Conservation (phyloP, 2,888 invertebrate genomes). For the Monochamus alternatus region DNA sequence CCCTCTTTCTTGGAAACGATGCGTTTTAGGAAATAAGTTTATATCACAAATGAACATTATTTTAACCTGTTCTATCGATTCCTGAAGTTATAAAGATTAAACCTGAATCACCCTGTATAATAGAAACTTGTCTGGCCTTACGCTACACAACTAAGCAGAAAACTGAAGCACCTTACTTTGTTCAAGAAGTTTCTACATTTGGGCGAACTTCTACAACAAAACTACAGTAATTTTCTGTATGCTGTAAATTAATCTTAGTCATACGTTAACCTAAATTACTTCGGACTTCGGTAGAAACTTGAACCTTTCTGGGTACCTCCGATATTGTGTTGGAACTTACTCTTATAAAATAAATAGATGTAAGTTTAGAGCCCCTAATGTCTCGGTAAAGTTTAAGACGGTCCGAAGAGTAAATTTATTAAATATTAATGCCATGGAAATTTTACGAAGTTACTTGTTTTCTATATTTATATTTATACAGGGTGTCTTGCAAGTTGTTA, state of each 20-base stretch:
- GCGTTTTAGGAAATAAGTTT: too few species aligned
- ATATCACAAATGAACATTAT: too few species aligned
- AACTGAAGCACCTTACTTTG: not conserved
- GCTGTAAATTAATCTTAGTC: constrained; percentile 12
- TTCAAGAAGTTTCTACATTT: constrained; percentile 3
- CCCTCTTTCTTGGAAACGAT: too few species aligned
- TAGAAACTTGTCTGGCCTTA: not conserved
- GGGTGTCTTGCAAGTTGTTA: too few species aligned
- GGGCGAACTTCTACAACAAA: constrained; percentile 5
- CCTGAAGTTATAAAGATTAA: too few species aligned
- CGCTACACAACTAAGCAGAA: too few species aligned
- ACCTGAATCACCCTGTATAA: too few species aligned
- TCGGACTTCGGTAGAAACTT: constrained; percentile 11
- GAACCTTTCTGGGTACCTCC: constrained; percentile 1
- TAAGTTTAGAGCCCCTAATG: constrained; percentile 15
- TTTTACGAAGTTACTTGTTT: not conserved
- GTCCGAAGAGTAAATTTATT: not conserved
- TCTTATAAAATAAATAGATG: constrained; percentile 18
- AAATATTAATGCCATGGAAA: not conserved
- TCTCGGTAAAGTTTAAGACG: not conserved
- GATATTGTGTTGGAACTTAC: not conserved
- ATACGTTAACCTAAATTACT: constrained; percentile 21
- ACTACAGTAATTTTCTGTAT: constrained; percentile 11
- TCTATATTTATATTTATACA: not conserved
- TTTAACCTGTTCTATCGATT: too few species aligned